phyloP scores from a whole-genome alignment of 2,113 vertebrate species.

The Leptobrachium ailaonicum region DNA sequence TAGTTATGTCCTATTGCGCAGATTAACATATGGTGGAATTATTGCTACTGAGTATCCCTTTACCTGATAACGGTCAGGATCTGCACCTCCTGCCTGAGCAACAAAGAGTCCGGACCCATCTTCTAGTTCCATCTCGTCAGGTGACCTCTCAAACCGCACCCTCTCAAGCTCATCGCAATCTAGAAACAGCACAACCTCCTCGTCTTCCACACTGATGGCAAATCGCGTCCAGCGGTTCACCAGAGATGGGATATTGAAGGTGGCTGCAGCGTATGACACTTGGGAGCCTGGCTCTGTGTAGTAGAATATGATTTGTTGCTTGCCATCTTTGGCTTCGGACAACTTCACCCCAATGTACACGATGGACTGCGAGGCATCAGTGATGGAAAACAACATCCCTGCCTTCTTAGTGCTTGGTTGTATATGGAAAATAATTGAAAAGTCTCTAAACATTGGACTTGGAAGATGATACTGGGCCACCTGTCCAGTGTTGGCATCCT shows the following conservation, averaged over 20 bases:
- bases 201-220: constrained; percentile 76
- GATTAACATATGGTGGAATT: background rate
- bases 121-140: constrained; percentile 81
- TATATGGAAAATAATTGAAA: constrained; percentile 82
- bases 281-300: constrained; percentile 79
- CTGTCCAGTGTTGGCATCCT: constrained; percentile 75
- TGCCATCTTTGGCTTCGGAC: constrained; percentile 57
- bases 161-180: constrained; percentile 79
- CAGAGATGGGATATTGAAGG: constrained; percentile 78
- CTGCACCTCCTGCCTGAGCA: constrained; percentile 84
- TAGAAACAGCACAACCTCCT: constrained; percentile 75
- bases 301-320: constrained; percentile 82
- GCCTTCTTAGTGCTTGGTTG: constrained; percentile 71
- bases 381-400: constrained; percentile 83
- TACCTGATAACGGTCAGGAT: constrained; percentile 87
- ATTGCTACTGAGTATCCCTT: background rate
- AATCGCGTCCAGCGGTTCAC: constrained; percentile 81
- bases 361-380: constrained; percentile 74
- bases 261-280: constrained; percentile 71
- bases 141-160: constrained; percentile 69
- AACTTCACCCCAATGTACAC: constrained; percentile 86
- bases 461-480: constrained; percentile 82
- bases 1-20: too few relatives aligned
- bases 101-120: constrained; percentile 82
- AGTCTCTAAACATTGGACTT: constrained; percentile 81